Conservation (phyloP, 2,797 vertebrate species). For the Acanthornis magna region DNA sequence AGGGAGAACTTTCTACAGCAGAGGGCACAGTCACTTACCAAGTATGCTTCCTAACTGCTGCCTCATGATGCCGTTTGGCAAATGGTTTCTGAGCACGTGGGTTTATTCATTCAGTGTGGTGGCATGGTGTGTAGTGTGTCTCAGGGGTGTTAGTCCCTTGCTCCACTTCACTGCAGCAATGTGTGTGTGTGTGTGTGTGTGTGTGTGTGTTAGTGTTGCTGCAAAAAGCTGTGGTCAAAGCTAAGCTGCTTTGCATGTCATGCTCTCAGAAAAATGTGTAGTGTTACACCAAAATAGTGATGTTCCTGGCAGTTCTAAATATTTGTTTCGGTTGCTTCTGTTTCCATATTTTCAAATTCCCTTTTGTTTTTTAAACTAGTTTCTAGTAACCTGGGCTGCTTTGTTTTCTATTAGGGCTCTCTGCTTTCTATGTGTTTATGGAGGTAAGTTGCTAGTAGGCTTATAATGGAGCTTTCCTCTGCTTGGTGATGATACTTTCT, state of each 20-base stretch:
- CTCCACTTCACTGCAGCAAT: not conserved
- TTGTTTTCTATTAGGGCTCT: not conserved
- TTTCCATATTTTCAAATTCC: not conserved
- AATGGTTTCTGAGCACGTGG: not conserved
- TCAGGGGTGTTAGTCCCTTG: not conserved
- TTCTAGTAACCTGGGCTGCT: not conserved
- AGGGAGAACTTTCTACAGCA: constrained; percentile 91
- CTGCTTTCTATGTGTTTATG: not conserved
- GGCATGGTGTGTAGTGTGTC: not conserved
- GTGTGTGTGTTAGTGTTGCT: not conserved
- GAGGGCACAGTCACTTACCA: constrained; percentile 88
- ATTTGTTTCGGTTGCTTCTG: not conserved
- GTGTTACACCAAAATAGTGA: not conserved
- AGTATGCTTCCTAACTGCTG: constrained; percentile 74
- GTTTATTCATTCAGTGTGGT: not conserved
- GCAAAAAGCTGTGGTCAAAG: not conserved
- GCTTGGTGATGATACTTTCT: not conserved
- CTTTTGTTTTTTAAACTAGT: not conserved
- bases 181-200: not conserved
- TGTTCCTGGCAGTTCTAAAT: not conserved
- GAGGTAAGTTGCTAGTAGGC: not conserved
- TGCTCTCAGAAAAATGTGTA: not conserved
- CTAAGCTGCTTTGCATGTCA: not conserved
- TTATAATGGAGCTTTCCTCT: not conserved
- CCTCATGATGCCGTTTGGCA: not conserved